Conservation (phyloP, 1,140 invertebrate species). For the Teleopsis dalmanni region DNA sequence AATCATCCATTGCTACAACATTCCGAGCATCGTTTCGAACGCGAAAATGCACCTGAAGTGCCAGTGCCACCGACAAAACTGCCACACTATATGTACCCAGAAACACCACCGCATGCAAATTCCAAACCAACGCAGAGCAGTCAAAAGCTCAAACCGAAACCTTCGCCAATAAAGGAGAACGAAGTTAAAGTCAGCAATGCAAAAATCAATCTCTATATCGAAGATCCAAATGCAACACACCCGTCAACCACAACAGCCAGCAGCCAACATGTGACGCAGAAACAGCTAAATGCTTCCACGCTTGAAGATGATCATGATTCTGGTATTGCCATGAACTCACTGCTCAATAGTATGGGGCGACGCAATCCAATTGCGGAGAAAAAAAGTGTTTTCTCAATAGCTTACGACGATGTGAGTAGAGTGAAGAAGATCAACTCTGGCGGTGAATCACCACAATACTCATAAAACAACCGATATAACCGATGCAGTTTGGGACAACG, state of each 20-base stretch:
- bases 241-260: neutral
- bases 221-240: conserved; percentile 14
- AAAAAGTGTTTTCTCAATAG: conserved; percentile 89
- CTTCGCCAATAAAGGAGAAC: conserved; percentile 39
- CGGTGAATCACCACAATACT: conserved; percentile 41
- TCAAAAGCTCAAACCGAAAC: conserved; percentile 21
- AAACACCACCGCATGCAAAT: conserved; percentile 41
- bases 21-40: conserved; percentile 67
- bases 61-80: conserved; percentile 58
- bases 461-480: conserved; percentile 17
- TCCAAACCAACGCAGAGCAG: conserved; percentile 11
- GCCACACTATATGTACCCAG: conserved; percentile 54
- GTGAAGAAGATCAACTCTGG: conserved; percentile 41
- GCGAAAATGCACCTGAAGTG: conserved; percentile 53
- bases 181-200: conserved; percentile 34
- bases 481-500: no score
- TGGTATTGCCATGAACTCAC: conserved; percentile 61
- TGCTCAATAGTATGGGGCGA: conserved; percentile 50
- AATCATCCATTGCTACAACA: conserved; percentile 64
- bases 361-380: conserved; percentile 74
- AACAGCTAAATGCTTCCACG: conserved; percentile 37
- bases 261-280: conserved; percentile 14
- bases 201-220: conserved; percentile 23
- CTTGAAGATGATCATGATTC: conserved; percentile 64
- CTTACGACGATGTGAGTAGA: conserved; percentile 70